Base-by-base conservation (phyloP, 2,888 invertebrate genomes). In the Heliconius hortense region DNA sequence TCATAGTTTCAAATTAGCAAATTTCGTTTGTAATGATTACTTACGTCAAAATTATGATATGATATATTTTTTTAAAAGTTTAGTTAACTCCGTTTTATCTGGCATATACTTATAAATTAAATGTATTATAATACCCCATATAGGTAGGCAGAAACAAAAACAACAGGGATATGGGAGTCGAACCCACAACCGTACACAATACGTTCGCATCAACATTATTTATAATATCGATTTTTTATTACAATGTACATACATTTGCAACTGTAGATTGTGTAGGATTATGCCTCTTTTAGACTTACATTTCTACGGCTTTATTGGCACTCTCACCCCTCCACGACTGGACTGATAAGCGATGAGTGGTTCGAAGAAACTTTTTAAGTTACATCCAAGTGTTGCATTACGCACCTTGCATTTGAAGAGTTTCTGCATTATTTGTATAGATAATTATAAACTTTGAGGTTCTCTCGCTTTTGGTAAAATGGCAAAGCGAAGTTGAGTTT, bases 281-380 rank as follows among this genome's bases (percentile, higher is more conserved):
- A 69, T 15, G 69, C 56, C 31, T 69, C 24, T 69, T 53, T 69
- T 56, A 69, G 56, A 56, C 56, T 69, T 69, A 56, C 56, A 69
- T 56, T 69, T 69, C 56, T 69, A 69, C 56, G 69, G 69, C 69
- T 69, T 69, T 31, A 69, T n/a, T 5, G 69, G 56, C n/a, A 15
- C 24, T 56, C 31, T 56, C 56, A 31, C 69, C 56, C 69, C 53
- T 24, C 56, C 24, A 66, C 15, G 35, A 24, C n/a, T 13, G 18
- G 48, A 26, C 60, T 60, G 26, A 60, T 66, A 39, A 66, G 7
- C 31, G 69, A 56, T 13, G 69, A 69, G 53, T 24, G 31, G 56
- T 69, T 24, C 69, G 35, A 60, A 63, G 69, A 69, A 69, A 31
- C 24, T 69, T 69, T 56, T 69, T 56, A 56, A 69, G 15, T 21